phyloP scores from a whole-genome alignment of 2,888 invertebrate genomes.

The Caenorhabditis sp. region DNA sequence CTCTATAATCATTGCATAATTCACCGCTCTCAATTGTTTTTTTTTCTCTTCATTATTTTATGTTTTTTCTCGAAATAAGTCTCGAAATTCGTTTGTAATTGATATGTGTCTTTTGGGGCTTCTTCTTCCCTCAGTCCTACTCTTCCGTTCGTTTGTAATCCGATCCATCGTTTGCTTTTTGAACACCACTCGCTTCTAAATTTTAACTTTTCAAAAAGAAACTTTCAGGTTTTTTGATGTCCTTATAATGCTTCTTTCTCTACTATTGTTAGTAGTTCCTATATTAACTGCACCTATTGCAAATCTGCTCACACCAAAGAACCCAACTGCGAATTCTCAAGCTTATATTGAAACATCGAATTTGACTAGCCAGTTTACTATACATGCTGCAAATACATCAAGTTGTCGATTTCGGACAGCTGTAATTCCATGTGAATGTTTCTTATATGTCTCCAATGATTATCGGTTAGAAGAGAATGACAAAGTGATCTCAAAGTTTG shows the following conservation, averaged over 20 bases:
- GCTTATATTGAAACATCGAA: constrained; percentile 36
- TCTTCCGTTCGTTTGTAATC: constrained; percentile 22
- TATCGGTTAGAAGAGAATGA: constrained; percentile 44
- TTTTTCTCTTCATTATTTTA: neutral
- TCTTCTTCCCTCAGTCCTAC: neutral
- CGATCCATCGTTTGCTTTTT: neutral
- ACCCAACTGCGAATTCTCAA: constrained; percentile 38
- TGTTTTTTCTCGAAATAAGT: neutral
- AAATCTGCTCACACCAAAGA: neutral
- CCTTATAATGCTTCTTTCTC: neutral
- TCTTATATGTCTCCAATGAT: constrained; percentile 41
- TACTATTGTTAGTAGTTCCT: neutral
- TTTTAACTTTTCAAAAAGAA: neutral
- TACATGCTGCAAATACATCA: constrained; percentile 40
- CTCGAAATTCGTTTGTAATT: constrained; percentile 23
- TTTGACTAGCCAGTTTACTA: constrained; percentile 36
- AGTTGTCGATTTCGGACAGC: constrained; percentile 50
- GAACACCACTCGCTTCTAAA: neutral
- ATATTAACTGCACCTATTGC: neutral
- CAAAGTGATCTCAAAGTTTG: constrained; percentile 26
- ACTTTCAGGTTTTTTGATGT: neutral
- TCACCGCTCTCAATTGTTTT: constrained; percentile 3
- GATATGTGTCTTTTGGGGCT: constrained; percentile 14
- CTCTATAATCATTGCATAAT: constrained; percentile 40
- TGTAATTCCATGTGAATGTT: constrained; percentile 51